Conservation (phyloP, 2,888 invertebrate genomes). For the Nasonovia ribisnigri region DNA sequence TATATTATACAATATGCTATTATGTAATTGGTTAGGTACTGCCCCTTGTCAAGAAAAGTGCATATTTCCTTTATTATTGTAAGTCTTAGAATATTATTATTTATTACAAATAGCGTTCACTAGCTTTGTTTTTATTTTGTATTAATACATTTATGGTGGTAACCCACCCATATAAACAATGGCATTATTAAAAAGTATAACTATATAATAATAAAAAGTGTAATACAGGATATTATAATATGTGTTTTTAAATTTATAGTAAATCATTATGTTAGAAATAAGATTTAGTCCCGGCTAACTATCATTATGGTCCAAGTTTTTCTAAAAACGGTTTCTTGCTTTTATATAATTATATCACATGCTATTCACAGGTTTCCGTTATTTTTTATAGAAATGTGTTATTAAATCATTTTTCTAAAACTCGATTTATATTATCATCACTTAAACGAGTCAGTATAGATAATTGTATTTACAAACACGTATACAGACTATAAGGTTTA, state of each 20-base stretch:
- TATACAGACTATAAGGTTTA: not conserved
- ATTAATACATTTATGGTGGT: not conserved
- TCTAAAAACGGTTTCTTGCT: not conserved
- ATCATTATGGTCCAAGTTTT: not conserved
- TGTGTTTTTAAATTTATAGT: not conserved
- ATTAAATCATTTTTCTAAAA: not conserved
- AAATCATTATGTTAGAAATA: not conserved
- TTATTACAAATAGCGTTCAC: not conserved
- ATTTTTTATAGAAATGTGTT: not conserved
- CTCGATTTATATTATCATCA: not conserved
- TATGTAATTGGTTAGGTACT: not conserved
- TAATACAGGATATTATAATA: not conserved
- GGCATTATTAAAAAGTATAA: not conserved
- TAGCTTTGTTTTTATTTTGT: not conserved
- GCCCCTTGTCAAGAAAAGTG: not conserved
- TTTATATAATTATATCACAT: too few species aligned
- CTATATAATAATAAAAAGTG: not conserved
- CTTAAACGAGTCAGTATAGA: not conserved
- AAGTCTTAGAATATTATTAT: not conserved
- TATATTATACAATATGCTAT: not conserved
- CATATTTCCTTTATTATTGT: not conserved
- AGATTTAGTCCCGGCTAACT: not conserved
- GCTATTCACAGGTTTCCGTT: not conserved
- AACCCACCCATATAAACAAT: not conserved
- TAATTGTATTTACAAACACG: not conserved